Percentiles rank a stretch among this genome's conserved stretches.
phyloP scores from a whole-genome alignment of 2,113 vertebrate species.

The Tonatia bakeri region DNA sequence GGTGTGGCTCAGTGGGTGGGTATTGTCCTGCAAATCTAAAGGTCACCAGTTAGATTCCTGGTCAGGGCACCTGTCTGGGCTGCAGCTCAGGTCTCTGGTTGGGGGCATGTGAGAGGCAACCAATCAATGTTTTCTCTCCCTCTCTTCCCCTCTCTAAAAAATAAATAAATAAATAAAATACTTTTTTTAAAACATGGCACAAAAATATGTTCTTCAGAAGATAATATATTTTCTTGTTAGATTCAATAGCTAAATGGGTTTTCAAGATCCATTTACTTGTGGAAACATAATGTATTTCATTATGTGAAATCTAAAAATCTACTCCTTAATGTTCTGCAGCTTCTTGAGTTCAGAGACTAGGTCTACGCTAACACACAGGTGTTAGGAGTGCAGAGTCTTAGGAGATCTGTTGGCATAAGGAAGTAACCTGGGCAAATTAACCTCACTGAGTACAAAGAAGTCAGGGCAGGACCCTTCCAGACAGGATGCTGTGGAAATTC shows the following conservation, averaged over 20 bases:
- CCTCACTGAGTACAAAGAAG: background rate
- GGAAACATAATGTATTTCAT: background rate
- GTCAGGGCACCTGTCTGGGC: too few relatives aligned
- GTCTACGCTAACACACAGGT: rapidly evolving
- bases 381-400: background rate
- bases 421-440: background rate
- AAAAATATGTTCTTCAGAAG: background rate
- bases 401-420: background rate
- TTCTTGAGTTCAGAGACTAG: background rate
- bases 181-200: background rate
- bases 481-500: background rate
- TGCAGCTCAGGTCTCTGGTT: too few relatives aligned
- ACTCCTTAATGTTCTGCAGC: background rate
- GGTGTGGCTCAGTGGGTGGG: too few relatives aligned
- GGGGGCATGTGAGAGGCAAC: too few relatives aligned
- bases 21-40: too few relatives aligned
- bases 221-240: background rate
- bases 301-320: background rate
- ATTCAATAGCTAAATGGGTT: background rate
- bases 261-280: background rate
- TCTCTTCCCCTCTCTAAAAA: too few relatives aligned
- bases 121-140: too few relatives aligned
- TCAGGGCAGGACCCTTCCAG: background rate
- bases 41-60: too few relatives aligned
- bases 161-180: too few relatives aligned